Conservation (phyloP, 2,888 invertebrate species). For the Lasius platythorax region DNA sequence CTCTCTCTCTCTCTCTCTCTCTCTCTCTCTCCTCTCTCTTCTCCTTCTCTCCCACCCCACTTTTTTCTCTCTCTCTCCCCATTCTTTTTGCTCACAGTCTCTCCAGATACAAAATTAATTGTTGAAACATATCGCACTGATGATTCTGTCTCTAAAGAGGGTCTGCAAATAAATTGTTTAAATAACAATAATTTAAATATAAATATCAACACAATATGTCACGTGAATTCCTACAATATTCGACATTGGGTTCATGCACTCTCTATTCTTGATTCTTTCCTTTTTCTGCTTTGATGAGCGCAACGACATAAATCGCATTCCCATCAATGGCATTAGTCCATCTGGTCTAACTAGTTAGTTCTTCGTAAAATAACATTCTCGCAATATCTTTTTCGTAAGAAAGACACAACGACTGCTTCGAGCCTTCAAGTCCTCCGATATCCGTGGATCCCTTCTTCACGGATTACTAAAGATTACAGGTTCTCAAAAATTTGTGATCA, state of each 20-base stretch:
- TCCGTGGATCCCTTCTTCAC: background rate
- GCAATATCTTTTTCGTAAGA: slow-evolving; percentile 28
- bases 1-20: slow-evolving; percentile 38
- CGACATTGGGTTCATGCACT: slow-evolving; percentile 64
- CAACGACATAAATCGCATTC: slow-evolving; percentile 36
- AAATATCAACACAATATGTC: slow-evolving; percentile 82
- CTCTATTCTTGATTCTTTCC: slow-evolving; percentile 26
- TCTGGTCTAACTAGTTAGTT: slow-evolving; percentile 44
- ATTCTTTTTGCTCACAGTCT: slow-evolving; percentile 68
- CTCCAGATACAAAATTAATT: slow-evolving; percentile 80
- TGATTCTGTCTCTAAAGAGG: slow-evolving; percentile 78
- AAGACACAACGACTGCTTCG: slow-evolving; percentile 36
- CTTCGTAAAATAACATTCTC: slow-evolving; percentile 39
- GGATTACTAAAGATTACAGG: background rate
- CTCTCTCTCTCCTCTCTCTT: background rate
- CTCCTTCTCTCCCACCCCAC: slow-evolving; percentile 55
- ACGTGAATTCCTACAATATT: slow-evolving; percentile 74
- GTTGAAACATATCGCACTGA: slow-evolving; percentile 76
- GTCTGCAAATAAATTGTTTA: slow-evolving; percentile 80
- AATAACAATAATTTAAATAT: slow-evolving; percentile 84
- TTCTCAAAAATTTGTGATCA: slow-evolving; percentile 7
- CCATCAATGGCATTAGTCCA: slow-evolving; percentile 25
- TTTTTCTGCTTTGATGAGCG: slow-evolving; percentile 32
- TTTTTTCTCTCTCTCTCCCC: background rate
- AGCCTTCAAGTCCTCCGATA: slow-evolving; percentile 14